These are phyloP conservation scores for Cuculus canorus DNA, from an alignment of 2,797 vertebrate genomes.

Conservation along the genomic window DNA sequence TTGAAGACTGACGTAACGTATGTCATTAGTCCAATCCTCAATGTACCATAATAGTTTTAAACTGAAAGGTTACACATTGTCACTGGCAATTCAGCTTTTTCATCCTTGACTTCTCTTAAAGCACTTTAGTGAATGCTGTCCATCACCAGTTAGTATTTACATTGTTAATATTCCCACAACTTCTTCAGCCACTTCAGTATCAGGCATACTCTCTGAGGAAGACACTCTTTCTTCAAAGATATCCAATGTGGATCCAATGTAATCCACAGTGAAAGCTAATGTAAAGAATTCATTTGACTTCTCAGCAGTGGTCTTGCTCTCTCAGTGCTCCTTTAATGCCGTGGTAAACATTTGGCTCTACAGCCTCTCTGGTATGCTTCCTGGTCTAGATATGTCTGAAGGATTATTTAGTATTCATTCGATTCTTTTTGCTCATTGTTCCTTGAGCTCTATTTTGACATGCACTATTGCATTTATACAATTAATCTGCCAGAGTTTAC, in stretches of 20 bases:
- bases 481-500: slow-evolving; percentile 8
- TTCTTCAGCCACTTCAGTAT: neutral
- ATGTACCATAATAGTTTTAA: neutral
- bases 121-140: neutral
- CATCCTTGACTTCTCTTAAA: neutral
- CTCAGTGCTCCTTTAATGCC: neutral
- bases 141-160: neutral
- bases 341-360: neutral
- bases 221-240: neutral
- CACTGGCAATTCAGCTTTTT: neutral
- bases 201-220: neutral
- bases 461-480: slow-evolving; percentile 15
- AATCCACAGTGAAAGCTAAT: neutral
- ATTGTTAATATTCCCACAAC: neutral
- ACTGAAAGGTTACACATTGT: neutral
- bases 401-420: slow-evolving; percentile 25
- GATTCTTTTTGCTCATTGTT: slow-evolving; percentile 31
- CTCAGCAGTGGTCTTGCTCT: neutral
- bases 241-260: neutral
- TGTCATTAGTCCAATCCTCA: neutral
- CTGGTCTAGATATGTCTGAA: neutral
- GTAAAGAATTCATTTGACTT: neutral
- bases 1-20: neutral
- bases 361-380: neutral
- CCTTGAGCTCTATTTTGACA: slow-evolving; percentile 10